Percentiles rank a stretch among this genome's conserved stretches.
Evolutionary conservation across 2,888 invertebrate species (phyloP).

Genomic region (Therioaphis trifolii): DNA sequence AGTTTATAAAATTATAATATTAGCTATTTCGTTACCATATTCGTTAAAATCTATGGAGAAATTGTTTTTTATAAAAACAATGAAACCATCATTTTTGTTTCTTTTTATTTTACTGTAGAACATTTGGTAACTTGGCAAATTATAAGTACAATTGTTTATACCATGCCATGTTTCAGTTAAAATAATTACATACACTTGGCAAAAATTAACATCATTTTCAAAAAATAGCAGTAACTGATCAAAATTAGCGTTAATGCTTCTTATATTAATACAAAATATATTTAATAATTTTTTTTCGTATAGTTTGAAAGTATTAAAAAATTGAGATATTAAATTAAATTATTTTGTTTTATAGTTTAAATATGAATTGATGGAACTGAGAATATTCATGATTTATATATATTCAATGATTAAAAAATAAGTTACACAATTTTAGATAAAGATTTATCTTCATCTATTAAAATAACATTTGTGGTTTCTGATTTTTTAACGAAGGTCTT

Average conservation of each 20-base stretch:
- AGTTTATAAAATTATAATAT: no score
- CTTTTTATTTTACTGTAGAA: neutral
- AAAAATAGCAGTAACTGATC: neutral
- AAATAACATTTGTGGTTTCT: neutral
- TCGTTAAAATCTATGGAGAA: no score
- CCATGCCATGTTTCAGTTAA: conserved; percentile 11
- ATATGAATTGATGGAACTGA: neutral
- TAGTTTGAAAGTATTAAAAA: neutral
- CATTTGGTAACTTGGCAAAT: conserved; percentile 6
- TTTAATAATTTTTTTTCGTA: conserved; percentile 3
- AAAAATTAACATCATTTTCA: conserved; percentile 24
- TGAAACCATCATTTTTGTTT: neutral
- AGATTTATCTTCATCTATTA: neutral
- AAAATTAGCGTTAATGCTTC: conserved; percentile 11
- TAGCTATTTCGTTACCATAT: no score
- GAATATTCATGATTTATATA: conserved; percentile 4
- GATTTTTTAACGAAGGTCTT: no score
- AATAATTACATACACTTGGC: neutral
- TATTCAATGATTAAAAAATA: neutral
- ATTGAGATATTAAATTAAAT: neutral
- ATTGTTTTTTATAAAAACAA: no score
- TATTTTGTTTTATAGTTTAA: conserved; percentile 19
- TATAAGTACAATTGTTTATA: conserved; percentile 5
- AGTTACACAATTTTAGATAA: neutral
- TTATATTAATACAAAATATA: no score